These are phyloP conservation scores for Manacus vitellinus DNA, from an alignment of 2,113 vertebrate genomes.

Conservation along the genomic window DNA sequence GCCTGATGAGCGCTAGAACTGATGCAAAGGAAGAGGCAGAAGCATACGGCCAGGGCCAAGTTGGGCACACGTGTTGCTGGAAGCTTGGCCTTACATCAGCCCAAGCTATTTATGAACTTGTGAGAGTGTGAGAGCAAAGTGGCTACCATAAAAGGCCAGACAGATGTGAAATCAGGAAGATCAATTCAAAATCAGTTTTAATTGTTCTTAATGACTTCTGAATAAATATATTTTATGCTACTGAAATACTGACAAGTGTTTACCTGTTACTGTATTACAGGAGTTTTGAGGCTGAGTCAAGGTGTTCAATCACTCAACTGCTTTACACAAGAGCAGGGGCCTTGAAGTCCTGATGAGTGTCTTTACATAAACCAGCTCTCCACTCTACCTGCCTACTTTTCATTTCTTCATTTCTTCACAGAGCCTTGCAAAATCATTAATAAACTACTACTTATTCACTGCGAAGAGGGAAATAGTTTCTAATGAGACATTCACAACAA, in stretches of 20 bases:
- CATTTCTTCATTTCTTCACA: slow-evolving; percentile 31
- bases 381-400: neutral
- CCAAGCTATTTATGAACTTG: neutral
- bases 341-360: neutral
- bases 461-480: neutral
- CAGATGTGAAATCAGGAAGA: neutral
- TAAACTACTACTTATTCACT: neutral
- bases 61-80: neutral
- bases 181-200: neutral
- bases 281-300: neutral
- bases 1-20: neutral
- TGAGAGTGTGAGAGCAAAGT: neutral
- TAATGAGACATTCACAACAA: neutral
- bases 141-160: neutral
- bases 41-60: neutral
- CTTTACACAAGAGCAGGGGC: neutral
- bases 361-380: neutral
- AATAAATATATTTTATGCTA: neutral
- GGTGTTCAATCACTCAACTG: neutral
- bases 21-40: neutral
- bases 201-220: neutral
- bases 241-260: neutral
- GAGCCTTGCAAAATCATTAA: neutral
- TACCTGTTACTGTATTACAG: neutral
- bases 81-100: neutral